A percentile compares a stretch with the other conserved stretches of the same genome.
phyloP scores from a whole-genome alignment of 2,113 vertebrate genomes.

The Hylia prasina region DNA sequence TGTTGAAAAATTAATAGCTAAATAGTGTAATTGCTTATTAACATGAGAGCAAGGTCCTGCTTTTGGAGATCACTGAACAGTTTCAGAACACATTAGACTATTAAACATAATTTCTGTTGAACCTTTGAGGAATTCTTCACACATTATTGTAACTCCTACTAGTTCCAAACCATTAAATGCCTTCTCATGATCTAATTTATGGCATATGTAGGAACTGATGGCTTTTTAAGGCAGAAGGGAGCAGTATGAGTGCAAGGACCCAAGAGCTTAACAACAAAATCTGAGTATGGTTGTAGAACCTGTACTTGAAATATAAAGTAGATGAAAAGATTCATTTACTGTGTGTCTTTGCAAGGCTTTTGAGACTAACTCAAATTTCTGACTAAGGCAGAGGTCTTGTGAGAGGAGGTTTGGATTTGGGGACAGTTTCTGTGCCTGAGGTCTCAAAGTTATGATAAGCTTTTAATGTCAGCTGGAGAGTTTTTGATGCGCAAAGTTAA shows the following conservation, averaged over 20 bases:
- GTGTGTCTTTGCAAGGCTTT: background rate
- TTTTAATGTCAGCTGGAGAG: background rate
- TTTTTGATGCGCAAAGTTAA: background rate
- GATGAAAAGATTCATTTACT: background rate
- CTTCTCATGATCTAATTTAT: background rate
- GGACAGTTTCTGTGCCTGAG: background rate
- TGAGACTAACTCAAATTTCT: background rate
- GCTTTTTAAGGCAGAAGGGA: background rate
- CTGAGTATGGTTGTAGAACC: background rate
- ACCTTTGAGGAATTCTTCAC: background rate
- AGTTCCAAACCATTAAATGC: background rate
- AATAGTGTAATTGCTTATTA: background rate
- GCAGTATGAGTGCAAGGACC: fast-evolving
- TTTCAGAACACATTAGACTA: background rate
- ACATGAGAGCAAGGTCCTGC: background rate
- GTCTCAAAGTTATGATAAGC: background rate
- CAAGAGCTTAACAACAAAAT: background rate
- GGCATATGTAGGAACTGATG: background rate
- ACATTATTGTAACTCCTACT: background rate
- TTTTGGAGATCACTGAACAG: background rate
- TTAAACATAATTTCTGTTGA: background rate
- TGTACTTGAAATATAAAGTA: background rate
- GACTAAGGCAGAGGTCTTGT: background rate
- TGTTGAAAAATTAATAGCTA: background rate
- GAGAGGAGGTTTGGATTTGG: background rate